Conservation (phyloP, 2,888 invertebrate species). For the Leptopterna dolabrata region DNA sequence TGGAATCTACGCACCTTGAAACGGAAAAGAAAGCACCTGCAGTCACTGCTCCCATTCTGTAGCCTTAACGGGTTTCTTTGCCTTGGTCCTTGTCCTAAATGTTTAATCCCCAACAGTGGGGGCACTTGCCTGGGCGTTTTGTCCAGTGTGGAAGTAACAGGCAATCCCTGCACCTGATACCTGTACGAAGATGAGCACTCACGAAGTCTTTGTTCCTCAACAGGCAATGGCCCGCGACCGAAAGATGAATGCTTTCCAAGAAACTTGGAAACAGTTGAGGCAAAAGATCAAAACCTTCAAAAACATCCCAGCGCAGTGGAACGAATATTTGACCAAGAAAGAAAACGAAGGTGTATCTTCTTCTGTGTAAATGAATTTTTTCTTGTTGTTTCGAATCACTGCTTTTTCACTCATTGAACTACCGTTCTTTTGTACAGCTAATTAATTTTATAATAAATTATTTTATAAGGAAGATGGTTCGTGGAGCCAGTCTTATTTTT, state of each 20-base stretch:
- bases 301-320: constrained; percentile 85
- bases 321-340: constrained; percentile 66
- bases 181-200: too few species aligned
- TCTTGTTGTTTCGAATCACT: not conserved
- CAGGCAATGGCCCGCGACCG: constrained; percentile 87
- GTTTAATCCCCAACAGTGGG: too few species aligned
- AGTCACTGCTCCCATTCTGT: too few species aligned
- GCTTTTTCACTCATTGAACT: too few species aligned
- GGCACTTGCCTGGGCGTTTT: too few species aligned
- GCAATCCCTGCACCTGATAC: too few species aligned
- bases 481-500: too few species aligned
- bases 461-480: not conserved
- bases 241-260: constrained; percentile 85
- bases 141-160: too few species aligned
- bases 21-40: too few species aligned
- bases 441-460: not conserved
- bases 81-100: too few species aligned
- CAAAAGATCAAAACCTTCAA: constrained; percentile 86
- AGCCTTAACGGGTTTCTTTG: too few species aligned
- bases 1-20: too few species aligned
- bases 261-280: constrained; percentile 89
- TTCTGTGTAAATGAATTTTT: not conserved
- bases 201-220: constrained; percentile 55
- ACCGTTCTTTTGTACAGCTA: not conserved
- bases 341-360: not conserved